phyloP scores from a whole-genome alignment of 2,113 vertebrate species.

The Corvus hawaiiensis region DNA sequence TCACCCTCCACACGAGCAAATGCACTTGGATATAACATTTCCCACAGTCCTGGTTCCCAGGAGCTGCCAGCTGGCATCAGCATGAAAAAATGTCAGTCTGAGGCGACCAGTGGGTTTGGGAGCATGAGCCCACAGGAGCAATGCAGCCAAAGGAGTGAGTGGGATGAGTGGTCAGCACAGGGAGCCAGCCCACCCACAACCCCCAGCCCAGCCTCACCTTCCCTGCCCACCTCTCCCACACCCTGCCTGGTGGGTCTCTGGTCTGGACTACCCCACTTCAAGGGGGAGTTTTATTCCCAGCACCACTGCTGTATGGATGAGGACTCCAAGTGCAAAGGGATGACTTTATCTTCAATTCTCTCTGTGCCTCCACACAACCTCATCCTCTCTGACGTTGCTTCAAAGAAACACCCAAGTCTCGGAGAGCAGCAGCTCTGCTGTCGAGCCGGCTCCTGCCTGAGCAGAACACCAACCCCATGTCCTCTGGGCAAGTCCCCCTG shows the following conservation, averaged over 20 bases:
- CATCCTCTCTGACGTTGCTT: not conserved
- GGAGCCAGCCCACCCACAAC: not conserved
- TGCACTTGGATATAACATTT: not conserved
- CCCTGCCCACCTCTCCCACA: not conserved
- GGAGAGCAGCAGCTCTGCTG: not conserved
- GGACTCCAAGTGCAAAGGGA: not conserved
- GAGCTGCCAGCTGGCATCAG: not conserved
- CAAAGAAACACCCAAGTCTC: accelerated
- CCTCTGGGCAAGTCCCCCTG: not conserved
- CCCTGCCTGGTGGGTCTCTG: accelerated
- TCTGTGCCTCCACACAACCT: not conserved
- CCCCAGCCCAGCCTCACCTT: not conserved
- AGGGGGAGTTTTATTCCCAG: not conserved
- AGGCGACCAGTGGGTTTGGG: not conserved
- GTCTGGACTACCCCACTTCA: not conserved
- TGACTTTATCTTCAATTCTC: not conserved
- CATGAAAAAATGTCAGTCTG: not conserved
- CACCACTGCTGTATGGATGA: accelerated
- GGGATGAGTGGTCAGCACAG: not conserved
- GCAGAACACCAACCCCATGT: not conserved
- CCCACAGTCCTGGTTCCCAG: not conserved
- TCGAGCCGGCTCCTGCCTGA: not conserved
- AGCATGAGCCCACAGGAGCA: not conserved
- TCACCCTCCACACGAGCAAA: not conserved
- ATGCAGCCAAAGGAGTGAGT: not conserved